Evolutionary conservation across 2,888 invertebrate species (phyloP), one percentile per base, ranked within the genome.

Genomic region (Eristalis arbustorum): DNA sequence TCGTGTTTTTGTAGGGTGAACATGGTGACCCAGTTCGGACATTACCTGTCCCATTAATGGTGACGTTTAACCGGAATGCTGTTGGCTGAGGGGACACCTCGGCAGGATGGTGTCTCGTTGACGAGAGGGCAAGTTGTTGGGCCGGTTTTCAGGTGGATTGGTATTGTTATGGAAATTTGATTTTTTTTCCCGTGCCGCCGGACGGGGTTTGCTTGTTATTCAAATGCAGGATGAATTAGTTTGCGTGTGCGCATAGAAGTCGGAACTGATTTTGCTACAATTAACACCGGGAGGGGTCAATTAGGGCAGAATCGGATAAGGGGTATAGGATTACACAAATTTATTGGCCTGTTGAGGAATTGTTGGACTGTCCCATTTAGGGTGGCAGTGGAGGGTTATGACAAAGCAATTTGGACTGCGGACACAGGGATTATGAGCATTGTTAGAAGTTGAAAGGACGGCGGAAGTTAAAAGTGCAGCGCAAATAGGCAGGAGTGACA

Each of bases 21-120:
- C 42, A 40, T 49, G 62, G 61, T 72, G 82, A 82, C 82, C 80
- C 82, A 82, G 61, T 76, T 82, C 71, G 82, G 82, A 61, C 82
- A 61, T 72, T 76, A 76, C 82, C 74, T 82, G 82, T 82, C 82
- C 82, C 82, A 72, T 76, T 82, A 82, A 82, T 82, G 72, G 75
- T 76, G 75, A 82, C 49, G 34, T 82, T 49, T 67, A 82, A 82
- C 71, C 66, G 59, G 72, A 67, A 72, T 76, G 34, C 22, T 76
- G 49, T 76, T 64, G 49, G 40, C 40, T 40, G n/a, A 76, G 71
- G 76, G 71, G 76, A 56, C 56, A 57, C 68, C 31, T 10, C n/a
- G 37, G 67, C 69, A 66, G 69, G 64, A 63, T 74, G 75, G 34
- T 14, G 66, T 49, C 57, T 57, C 34, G 74, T 73, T 79, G 40